Evolutionary conservation across 1,140 invertebrate species (phyloP).

Genomic region (Zaprionus taronus): DNA sequence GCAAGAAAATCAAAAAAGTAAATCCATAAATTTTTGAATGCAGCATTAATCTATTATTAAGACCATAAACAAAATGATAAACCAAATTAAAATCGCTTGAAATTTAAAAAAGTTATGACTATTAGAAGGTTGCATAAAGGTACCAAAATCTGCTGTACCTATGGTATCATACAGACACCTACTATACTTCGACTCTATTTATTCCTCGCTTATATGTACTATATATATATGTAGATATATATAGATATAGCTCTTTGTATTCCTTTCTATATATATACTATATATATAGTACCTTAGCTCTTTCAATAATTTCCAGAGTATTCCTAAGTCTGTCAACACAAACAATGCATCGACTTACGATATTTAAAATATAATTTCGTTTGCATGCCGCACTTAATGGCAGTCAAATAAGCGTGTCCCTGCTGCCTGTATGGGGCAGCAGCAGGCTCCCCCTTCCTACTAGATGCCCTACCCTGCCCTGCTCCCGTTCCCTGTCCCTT

Average conservation of each 20-base stretch:
- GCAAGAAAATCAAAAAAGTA: no score
- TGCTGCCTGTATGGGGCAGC: neutral
- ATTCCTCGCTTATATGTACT: no score
- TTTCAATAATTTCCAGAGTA: neutral
- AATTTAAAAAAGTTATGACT: no score
- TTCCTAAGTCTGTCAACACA: neutral
- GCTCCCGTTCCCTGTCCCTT: neutral
- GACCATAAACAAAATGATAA: neutral
- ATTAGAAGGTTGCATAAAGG: neutral
- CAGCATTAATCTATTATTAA: neutral
- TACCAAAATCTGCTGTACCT: no score
- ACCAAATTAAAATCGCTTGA: neutral
- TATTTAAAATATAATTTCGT: conserved; percentile 72
- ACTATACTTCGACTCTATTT: no score
- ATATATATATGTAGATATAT: no score
- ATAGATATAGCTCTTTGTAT: no score
- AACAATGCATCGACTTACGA: conserved; percentile 8
- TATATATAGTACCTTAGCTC: no score
- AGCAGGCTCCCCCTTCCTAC: neutral
- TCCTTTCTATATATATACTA: no score
- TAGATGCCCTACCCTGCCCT: neutral
- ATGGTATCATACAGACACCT: no score
- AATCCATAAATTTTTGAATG: no score
- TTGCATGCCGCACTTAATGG: conserved; percentile 72
- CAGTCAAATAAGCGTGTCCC: conserved; percentile 62